Evolutionary conservation across 2,113 vertebrate genomes (phyloP).

Genomic region (Eolophus roseicapilla): DNA sequence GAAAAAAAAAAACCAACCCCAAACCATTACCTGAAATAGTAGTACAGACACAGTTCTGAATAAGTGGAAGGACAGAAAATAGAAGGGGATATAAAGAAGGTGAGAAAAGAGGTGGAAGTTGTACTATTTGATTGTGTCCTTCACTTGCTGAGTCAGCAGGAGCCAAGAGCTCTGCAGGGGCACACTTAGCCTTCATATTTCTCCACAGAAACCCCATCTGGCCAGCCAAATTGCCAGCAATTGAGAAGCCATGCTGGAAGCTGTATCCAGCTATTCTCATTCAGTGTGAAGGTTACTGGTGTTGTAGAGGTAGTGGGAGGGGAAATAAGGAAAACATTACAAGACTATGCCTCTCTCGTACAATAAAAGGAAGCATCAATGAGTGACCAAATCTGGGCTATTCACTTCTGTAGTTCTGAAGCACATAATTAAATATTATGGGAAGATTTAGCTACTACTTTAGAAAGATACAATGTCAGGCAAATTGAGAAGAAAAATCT

Average conservation of each 20-base stretch:
- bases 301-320: neutral
- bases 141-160: conserved; percentile 49
- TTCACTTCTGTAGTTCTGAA: neutral
- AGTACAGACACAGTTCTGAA: neutral
- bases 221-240: conserved; percentile 50
- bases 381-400: neutral
- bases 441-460: neutral
- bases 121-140: neutral
- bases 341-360: neutral
- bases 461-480: neutral
- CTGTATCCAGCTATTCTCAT: conserved; percentile 59
- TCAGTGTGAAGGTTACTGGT: conserved; percentile 53
- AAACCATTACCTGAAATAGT: neutral
- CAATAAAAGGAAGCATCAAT: neutral
- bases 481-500: neutral
- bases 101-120: conserved; percentile 9
- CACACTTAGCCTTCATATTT: conserved; percentile 40
- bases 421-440: neutral
- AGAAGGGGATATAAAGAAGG: neutral
- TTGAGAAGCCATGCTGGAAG: conserved; percentile 47
- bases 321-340: neutral
- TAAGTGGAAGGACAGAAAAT: neutral
- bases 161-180: conserved; percentile 37
- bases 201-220: conserved; percentile 52
- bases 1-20: neutral